Percentiles rank a stretch among this genome's conserved stretches.
Evolutionary conservation across 2,797 vertebrate species (phyloP).

Genomic region (Luscinia megarhynchos): DNA sequence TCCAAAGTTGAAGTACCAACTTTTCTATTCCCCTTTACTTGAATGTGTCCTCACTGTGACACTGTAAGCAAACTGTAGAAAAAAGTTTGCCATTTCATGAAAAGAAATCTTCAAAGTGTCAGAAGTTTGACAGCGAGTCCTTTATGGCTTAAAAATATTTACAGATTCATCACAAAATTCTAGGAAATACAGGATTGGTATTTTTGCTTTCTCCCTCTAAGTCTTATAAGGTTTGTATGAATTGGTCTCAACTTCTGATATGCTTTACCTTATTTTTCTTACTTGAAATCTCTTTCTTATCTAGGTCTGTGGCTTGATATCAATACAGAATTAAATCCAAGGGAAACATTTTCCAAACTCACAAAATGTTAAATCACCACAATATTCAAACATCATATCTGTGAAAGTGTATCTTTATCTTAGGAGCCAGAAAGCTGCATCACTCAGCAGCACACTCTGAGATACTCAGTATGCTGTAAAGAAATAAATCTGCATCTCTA

Average conservation of each 20-base stretch:
- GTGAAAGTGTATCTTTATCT: slow-evolving; percentile 13
- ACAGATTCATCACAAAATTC: not conserved
- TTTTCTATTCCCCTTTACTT: not conserved
- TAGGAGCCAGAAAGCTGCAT: not conserved
- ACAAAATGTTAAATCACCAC: not conserved
- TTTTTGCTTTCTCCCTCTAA: not conserved
- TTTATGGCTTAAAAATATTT: slow-evolving; percentile 10
- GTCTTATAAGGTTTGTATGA: not conserved
- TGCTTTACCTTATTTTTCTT: not conserved
- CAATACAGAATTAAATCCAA: slow-evolving; percentile 18
- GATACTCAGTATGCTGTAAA: not conserved
- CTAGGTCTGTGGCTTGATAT: not conserved
- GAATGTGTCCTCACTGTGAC: not conserved
- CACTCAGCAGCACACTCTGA: not conserved
- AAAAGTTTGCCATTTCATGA: not conserved
- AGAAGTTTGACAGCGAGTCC: not conserved
- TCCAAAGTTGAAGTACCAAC: not conserved
- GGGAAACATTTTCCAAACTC: not conserved
- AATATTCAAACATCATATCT: not conserved
- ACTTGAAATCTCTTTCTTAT: not conserved
- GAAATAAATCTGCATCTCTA: not conserved
- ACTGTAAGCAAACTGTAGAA: not conserved
- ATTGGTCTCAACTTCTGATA: not conserved
- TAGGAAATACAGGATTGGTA: not conserved
- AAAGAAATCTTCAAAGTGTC: not conserved